Evolutionary conservation across 2,113 vertebrate genomes (phyloP).

Genomic region (Urocynchramus pylzowi): DNA sequence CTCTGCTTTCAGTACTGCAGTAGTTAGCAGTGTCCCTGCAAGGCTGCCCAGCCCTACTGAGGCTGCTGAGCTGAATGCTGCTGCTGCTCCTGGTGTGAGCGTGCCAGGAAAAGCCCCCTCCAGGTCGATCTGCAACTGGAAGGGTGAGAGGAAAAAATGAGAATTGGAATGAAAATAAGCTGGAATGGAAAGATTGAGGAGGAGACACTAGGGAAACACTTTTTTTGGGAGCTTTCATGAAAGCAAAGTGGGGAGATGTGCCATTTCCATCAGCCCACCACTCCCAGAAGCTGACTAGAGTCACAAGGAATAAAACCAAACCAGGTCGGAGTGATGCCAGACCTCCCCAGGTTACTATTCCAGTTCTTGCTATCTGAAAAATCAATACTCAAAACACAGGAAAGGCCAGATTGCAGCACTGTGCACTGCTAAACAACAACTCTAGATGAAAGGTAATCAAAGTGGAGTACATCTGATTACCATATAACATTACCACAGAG

Average conservation of each 20-base stretch:
- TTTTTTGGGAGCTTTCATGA: not conserved
- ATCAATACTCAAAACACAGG: not conserved
- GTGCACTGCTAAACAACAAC: not conserved
- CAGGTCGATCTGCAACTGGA: not conserved
- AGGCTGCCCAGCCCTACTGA: not conserved
- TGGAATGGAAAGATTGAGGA: not conserved
- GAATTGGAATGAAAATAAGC: not conserved
- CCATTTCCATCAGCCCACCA: fast-evolving
- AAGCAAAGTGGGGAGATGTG: not conserved
- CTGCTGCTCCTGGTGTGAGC: not conserved
- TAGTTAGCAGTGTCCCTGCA: fast-evolving
- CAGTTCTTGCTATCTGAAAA: not conserved
- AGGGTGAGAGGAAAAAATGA: not conserved
- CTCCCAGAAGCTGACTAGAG: not conserved
- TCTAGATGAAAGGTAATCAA: not conserved
- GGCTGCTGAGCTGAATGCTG: not conserved
- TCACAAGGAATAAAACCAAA: not conserved
- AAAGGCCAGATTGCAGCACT: not conserved
- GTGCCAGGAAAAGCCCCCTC: not conserved
- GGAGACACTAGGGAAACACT: not conserved
- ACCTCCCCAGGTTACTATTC: not conserved
- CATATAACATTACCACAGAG: not conserved
- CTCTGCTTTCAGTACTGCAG: not conserved
- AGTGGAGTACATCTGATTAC: not conserved
- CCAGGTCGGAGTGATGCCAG: not conserved